These are phyloP conservation scores for Leucosticte australis DNA, from an alignment of 2,113 vertebrate species.

Conservation along the genomic window DNA sequence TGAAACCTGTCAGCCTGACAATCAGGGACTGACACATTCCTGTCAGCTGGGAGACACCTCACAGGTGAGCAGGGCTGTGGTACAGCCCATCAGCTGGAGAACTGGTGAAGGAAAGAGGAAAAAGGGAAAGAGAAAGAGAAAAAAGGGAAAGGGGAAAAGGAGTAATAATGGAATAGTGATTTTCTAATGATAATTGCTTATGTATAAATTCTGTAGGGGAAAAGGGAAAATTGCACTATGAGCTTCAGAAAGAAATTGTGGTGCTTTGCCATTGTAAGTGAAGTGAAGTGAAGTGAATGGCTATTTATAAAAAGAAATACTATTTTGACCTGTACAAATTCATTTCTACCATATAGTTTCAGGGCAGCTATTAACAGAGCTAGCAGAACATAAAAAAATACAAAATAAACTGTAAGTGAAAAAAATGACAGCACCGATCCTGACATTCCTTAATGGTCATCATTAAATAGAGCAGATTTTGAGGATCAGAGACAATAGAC, in stretches of 20 bases:
- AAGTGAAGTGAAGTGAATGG: slow-evolving; percentile 31
- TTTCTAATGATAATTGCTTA: slow-evolving; percentile 29
- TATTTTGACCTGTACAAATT: slow-evolving; percentile 31
- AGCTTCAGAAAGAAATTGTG: slow-evolving; percentile 61
- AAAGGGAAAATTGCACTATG: slow-evolving; percentile 75
- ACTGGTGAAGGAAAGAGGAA: neutral
- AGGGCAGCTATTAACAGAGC: slow-evolving; percentile 30
- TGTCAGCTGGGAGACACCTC: neutral
- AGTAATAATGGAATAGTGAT: slow-evolving; percentile 26
- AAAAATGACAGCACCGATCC: slow-evolving; percentile 27
- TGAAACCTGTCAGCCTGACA: neutral
- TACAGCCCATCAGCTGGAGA: neutral
- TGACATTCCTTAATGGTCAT: neutral
- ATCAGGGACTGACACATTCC: rapidly evolving
- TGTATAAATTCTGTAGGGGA: slow-evolving; percentile 42
- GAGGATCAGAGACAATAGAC: slow-evolving; percentile 18
- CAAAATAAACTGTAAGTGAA: neutral
- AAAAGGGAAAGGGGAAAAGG: slow-evolving; percentile 11
- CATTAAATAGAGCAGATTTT: slow-evolving; percentile 10
- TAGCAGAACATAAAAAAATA: slow-evolving; percentile 9
- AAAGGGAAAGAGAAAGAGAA: neutral
- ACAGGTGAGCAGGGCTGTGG: neutral
- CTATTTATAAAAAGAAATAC: slow-evolving; percentile 63
- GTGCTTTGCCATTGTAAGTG: slow-evolving; percentile 34
- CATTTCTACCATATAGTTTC: slow-evolving; percentile 20